A percentile compares a stretch with the other conserved stretches of the same genome.
Conservation (phyloP, 2,797 vertebrate species). For the Acanthis flammea region DNA sequence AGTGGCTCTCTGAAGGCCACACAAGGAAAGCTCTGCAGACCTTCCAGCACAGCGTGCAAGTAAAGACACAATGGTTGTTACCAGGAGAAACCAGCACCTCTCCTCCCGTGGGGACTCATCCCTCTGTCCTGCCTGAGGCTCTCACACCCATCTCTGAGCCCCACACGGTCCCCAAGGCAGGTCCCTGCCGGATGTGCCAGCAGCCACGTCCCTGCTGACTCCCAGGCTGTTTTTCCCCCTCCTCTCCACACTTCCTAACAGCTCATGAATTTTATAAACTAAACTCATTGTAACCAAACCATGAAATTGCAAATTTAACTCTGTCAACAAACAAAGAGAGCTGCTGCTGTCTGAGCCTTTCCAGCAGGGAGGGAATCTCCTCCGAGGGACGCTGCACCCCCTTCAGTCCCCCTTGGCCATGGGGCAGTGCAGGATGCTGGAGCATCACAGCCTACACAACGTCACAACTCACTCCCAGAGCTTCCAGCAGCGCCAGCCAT, state of each 20-base stretch:
- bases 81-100: not conserved
- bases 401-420: fast-evolving
- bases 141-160: not conserved
- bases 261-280: conserved; percentile 63
- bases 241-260: conserved; percentile 10
- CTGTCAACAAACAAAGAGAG: conserved; percentile 52
- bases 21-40: not conserved
- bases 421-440: not conserved
- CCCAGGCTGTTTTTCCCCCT: not conserved
- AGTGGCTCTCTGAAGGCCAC: not conserved
- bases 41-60: not conserved
- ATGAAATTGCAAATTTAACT: conserved; percentile 66
- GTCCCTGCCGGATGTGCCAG: fast-evolving
- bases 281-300: conserved; percentile 64
- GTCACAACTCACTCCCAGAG: fast-evolving
- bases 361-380: not conserved
- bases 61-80: fast-evolving
- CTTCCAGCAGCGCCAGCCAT: fast-evolving
- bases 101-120: fast-evolving
- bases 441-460: not conserved
- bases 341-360: not conserved
- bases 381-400: fast-evolving
- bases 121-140: fast-evolving
- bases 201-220: not conserved
- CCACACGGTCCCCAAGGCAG: not conserved